Percentiles rank a stretch among this genome's conserved stretches.
These are phyloP conservation scores for Eublepharis macularius DNA, from an alignment of 2,113 vertebrate species.

Conservation along the genomic window DNA sequence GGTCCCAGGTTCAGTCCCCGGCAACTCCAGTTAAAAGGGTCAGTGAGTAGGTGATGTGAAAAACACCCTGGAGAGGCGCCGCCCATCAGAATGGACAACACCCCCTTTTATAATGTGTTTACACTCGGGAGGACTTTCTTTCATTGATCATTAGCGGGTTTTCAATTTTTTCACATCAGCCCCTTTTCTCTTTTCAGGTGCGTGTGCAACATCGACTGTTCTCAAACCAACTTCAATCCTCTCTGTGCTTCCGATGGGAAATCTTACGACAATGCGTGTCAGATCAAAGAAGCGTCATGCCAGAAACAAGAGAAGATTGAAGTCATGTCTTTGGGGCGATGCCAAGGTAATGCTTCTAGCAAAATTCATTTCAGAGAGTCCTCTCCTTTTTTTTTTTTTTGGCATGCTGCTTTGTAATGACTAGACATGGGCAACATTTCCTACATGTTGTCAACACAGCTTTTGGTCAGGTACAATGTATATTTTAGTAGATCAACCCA, in stretches of 20 bases:
- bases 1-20: too few relatives aligned
- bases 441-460: conserved; percentile 24
- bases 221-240: conserved; percentile 98
- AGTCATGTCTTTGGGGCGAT: conserved; percentile 98
- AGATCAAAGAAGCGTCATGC: conserved; percentile 99
- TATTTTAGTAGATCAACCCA: not conserved
- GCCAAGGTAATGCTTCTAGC: conserved; percentile 88
- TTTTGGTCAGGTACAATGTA: not conserved
- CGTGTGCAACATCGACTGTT: conserved; percentile 99
- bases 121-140: conserved; percentile 1
- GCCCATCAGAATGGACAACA: too few relatives aligned
- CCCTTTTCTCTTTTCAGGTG: conserved; percentile 81
- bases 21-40: too few relatives aligned
- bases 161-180: conserved; percentile 29
- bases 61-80: too few relatives aligned
- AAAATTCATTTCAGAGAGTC: conserved; percentile 74
- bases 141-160: not conserved
- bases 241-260: conserved; percentile 98
- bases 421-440: conserved; percentile 40
- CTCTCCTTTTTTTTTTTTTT: conserved; percentile 36
- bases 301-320: conserved; percentile 99
- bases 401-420: conserved; percentile 54
- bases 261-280: conserved; percentile 99
- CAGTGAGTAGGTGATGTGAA: too few relatives aligned
- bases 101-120: conserved; percentile 43